A percentile compares a stretch with the other conserved stretches of the same genome.
Conservation (phyloP, 2,113 vertebrate genomes). For the Lucifuga dentata region DNA sequence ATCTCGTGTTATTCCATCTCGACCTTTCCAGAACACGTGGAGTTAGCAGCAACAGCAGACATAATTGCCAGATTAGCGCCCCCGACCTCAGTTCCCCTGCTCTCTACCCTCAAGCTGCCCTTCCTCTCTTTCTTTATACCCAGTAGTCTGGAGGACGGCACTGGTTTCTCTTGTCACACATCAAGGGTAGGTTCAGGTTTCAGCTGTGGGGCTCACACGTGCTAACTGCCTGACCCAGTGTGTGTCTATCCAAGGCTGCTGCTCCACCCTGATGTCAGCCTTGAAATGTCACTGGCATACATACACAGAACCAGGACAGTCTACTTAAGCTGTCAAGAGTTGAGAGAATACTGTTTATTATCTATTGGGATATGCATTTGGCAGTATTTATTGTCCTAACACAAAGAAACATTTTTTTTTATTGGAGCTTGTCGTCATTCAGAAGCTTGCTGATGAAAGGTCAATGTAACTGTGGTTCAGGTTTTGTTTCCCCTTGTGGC, state of each 20-base stretch:
- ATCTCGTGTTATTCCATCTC: conserved; percentile 51
- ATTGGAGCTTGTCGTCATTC: conserved; percentile 9
- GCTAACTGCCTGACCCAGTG: conserved; percentile 34
- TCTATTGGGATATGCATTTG: no score
- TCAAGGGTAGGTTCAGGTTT: conserved; percentile 62
- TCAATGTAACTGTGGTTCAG: conserved; percentile 4
- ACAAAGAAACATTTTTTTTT: conserved; percentile 38
- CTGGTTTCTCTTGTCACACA: conserved; percentile 56
- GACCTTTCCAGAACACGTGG: conserved; percentile 44
- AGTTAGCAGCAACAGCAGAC: conserved; percentile 42
- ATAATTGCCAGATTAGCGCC: conserved; percentile 66
- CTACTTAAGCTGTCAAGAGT: not conserved
- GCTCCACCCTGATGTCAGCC: conserved; percentile 36
- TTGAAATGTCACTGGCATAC: conserved; percentile 49
- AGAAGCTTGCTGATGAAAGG: not conserved
- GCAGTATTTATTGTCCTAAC: conserved; percentile 40
- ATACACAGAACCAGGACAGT: conserved; percentile 14
- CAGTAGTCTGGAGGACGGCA: conserved; percentile 3
- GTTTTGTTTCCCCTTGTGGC: conserved; percentile 22
- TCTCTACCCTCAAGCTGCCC: conserved; percentile 27
- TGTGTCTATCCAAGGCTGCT: conserved; percentile 9
- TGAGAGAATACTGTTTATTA: conserved; percentile 6
- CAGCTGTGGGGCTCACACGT: conserved; percentile 44
- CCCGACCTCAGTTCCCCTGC: conserved; percentile 11
- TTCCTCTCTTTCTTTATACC: conserved; percentile 18